A percentile compares a stretch with the other conserved stretches of the same genome.
phyloP scores from a whole-genome alignment of 2,113 vertebrate species.

The Tiliqua scincoides region DNA sequence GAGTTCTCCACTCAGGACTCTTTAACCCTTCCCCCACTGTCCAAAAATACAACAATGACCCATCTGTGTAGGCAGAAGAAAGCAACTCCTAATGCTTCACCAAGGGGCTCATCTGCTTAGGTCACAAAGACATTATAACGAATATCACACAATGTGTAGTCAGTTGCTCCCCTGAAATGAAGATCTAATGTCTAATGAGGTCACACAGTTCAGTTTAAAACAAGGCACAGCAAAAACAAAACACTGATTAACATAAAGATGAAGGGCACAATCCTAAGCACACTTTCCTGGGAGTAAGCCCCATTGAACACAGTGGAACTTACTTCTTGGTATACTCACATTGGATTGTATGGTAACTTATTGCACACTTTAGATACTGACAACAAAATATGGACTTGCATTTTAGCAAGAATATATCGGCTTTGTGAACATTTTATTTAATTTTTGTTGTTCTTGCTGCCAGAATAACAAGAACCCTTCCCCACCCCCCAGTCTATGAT shows the following conservation, averaged over 20 bases:
- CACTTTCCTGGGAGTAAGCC: not conserved
- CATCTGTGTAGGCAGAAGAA: slow-evolving; percentile 69
- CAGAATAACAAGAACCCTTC: not conserved
- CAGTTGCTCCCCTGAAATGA: slow-evolving; percentile 65
- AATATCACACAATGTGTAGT: slow-evolving; percentile 65
- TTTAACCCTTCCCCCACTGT: slow-evolving; percentile 48
- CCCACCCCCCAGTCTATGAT: no score
- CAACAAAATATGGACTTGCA: not conserved
- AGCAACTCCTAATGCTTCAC: slow-evolving; percentile 65
- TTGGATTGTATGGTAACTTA: not conserved
- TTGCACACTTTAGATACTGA: not conserved
- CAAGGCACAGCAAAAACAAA: not conserved
- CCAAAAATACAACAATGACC: slow-evolving; percentile 66
- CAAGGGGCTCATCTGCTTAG: slow-evolving; percentile 55
- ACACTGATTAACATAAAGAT: not conserved
- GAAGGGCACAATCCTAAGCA: no score
- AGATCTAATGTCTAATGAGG: slow-evolving; percentile 46
- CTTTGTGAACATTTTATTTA: not conserved
- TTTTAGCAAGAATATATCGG: not conserved
- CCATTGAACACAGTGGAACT: not conserved
- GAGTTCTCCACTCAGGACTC: slow-evolving; percentile 25
- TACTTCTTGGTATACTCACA: no score
- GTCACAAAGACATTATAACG: slow-evolving; percentile 65
- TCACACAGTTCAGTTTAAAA: not conserved
- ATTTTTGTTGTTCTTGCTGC: not conserved